These are phyloP conservation scores for Typhlichthys subterraneus DNA, from an alignment of 2,797 vertebrate species.

Conservation along the genomic window DNA sequence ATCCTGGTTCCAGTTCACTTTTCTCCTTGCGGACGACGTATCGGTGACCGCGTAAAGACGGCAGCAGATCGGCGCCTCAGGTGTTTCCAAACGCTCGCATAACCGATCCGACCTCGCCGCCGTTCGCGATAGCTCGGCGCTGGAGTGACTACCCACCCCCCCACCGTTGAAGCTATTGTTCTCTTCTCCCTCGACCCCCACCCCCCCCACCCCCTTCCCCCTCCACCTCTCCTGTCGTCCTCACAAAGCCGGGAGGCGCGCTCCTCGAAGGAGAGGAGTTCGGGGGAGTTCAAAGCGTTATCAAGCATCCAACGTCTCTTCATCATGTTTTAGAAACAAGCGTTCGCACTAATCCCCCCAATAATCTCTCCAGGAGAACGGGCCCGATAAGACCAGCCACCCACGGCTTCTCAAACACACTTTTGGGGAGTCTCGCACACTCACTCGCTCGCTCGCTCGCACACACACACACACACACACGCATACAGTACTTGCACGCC, in stretches of 20 bases:
- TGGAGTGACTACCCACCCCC: conserved; percentile 14
- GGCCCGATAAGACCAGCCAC: conserved; percentile 80
- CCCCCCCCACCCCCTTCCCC: conserved; percentile 43
- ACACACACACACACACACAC: no score
- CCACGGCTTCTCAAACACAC: conserved; percentile 78
- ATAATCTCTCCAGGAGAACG: conserved; percentile 85
- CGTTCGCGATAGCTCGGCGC: neutral
- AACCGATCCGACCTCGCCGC: no score
- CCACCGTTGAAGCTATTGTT: conserved; percentile 37
- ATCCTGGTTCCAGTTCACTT: no score
- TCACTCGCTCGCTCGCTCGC: conserved; percentile 24
- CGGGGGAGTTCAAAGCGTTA: conserved; percentile 82
- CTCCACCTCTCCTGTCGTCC: neutral
- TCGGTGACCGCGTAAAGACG: no score
- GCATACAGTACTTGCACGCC: no score
- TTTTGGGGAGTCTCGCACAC: conserved; percentile 65
- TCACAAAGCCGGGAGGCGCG: conserved; percentile 60
- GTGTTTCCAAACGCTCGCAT: no score
- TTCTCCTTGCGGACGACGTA: no score
- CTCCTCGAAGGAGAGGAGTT: conserved; percentile 76
- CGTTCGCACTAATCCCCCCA: conserved; percentile 82
- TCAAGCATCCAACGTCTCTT: conserved; percentile 78
- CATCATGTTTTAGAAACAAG: conserved; percentile 88
- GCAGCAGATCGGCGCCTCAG: no score
- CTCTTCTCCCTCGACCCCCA: conserved; percentile 12